Base-by-base conservation (phyloP, 2,113 vertebrate genomes). In the Aphyosemion australe region DNA sequence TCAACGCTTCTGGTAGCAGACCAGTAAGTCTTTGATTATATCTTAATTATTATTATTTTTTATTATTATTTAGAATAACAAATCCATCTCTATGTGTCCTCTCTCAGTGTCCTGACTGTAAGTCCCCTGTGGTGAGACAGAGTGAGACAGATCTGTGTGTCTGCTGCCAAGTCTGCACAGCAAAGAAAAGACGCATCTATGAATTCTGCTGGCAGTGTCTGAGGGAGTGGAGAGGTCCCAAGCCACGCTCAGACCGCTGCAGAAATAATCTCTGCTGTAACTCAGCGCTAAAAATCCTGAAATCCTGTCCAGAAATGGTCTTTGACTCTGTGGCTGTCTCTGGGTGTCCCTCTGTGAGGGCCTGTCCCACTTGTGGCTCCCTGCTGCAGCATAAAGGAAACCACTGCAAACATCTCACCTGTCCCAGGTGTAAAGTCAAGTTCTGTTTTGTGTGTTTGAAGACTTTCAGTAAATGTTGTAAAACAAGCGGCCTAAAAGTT, bases 361-460 rank as follows among this genome's bases (percentile, higher is more conserved):
- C 82, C 16, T 90, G 89, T 55, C 87, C 87, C 51, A 87, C 82
- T 21, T 92, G 90, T 52, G 87, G 89, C 37, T 69, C 63, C 14
- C 61, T 86, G 54, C 61, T 84, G 57, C 76, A 90, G 59, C 90
- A 91, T 39, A 69, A 85, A 62, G 56, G 18, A 31, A 77, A 13
- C 1, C 61, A 19, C 2, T 92, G 89, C 39, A 92, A 91, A 61
- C 86, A 84, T 47, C 52, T 90, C 6, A 41, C 50, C 15, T 92
- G 90, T 62, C 55, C 62, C 2, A 75, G 79, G 3, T 92, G 90
- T 46, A 65, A 70, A 21, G 26, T 74, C 15, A 77, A 90, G 65
- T 92, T 92, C 66, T 91, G 90, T 55, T 92, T 92, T 46, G 74
- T 77, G 7, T 91, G 89, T 32, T 68, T 91, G 26, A 84, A 88